Conservation (phyloP, 2,797 vertebrate species). For the Melanogrammus aeglefinus region DNA sequence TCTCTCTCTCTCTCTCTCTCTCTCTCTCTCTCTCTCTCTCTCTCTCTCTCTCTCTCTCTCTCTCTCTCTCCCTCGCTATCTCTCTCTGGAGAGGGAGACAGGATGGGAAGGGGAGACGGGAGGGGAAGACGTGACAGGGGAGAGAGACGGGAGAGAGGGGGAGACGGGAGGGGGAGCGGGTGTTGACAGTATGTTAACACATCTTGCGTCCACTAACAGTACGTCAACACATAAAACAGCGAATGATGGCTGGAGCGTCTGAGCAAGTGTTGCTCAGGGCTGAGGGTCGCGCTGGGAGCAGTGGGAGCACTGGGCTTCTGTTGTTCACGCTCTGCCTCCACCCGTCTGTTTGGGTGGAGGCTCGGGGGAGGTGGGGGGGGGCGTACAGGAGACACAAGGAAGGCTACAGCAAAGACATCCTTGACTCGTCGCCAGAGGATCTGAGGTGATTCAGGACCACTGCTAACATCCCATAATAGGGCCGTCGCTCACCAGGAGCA, state of each 20-base stretch:
- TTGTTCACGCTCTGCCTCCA: slow-evolving; percentile 48
- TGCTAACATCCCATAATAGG: slow-evolving; percentile 57
- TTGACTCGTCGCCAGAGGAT: slow-evolving; percentile 32
- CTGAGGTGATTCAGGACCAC: slow-evolving; percentile 56
- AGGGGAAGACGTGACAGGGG: not conserved
- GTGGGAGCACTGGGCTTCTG: slow-evolving; percentile 29
- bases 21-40: slow-evolving; percentile 23
- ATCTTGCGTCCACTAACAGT: slow-evolving; percentile 22
- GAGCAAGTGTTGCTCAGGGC: slow-evolving; percentile 40
- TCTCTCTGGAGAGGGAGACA: too few relatives aligned
- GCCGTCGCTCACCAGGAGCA: slow-evolving; percentile 50
- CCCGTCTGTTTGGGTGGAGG: slow-evolving; percentile 46
- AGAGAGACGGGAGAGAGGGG: not conserved
- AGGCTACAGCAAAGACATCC: slow-evolving; percentile 28
- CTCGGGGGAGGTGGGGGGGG: slow-evolving; percentile 11
- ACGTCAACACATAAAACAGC: slow-evolving; percentile 41
- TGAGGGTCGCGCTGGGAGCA: slow-evolving; percentile 15
- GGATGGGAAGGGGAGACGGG: too few relatives aligned
- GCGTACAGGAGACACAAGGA: slow-evolving; percentile 29
- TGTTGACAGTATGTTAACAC: slow-evolving; percentile 32
- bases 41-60: too few relatives aligned
- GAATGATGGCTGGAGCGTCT: slow-evolving; percentile 25
- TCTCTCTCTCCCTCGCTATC: too few relatives aligned
- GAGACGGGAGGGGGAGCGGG: slow-evolving; percentile 7
- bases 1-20: not conserved